phyloP scores from a whole-genome alignment of 2,888 invertebrate species.

The Oscheius onirici region DNA sequence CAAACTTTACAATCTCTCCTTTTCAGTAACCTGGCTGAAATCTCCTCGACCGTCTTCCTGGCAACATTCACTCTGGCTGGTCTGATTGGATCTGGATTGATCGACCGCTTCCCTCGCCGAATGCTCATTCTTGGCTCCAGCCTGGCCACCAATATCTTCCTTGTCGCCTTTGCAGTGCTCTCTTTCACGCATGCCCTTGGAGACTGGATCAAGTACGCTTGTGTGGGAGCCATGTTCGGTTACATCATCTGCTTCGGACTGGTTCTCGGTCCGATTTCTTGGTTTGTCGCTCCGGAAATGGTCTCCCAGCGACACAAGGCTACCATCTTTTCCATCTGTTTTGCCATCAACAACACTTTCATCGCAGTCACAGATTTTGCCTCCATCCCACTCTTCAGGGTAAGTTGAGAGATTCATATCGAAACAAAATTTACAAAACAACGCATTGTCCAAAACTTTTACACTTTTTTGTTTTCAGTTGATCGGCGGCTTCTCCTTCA shows the following conservation, averaged over 20 bases:
- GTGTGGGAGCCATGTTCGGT: constrained; percentile 50
- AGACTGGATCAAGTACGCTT: constrained; percentile 51
- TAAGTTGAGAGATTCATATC: constrained; percentile 26
- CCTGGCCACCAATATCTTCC: constrained; percentile 51
- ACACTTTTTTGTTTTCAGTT: constrained; percentile 41
- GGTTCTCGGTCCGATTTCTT: constrained; percentile 61
- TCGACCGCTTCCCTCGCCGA: constrained; percentile 63
- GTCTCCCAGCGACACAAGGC: constrained; percentile 64
- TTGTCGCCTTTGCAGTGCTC: constrained; percentile 56
- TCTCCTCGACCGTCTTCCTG: constrained; percentile 59
- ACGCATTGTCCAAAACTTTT: neutral
- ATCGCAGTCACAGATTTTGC: constrained; percentile 65
- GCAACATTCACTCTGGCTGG: constrained; percentile 58
- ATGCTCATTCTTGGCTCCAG: constrained; percentile 57
- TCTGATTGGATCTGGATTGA: constrained; percentile 57
- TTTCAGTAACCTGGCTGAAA: constrained; percentile 56
- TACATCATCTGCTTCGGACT: constrained; percentile 63
- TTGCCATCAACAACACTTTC: constrained; percentile 62
- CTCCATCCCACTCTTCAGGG: constrained; percentile 58
- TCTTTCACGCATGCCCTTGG: constrained; percentile 40
- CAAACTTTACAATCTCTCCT: neutral
- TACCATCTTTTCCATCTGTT: constrained; percentile 65
- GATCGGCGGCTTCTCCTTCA: constrained; percentile 60
- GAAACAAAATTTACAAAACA: neutral
- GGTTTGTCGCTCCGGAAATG: constrained; percentile 67